phyloP scores from a whole-genome alignment of 2,797 vertebrate species.

The Petrocephalus schoutedeni region DNA sequence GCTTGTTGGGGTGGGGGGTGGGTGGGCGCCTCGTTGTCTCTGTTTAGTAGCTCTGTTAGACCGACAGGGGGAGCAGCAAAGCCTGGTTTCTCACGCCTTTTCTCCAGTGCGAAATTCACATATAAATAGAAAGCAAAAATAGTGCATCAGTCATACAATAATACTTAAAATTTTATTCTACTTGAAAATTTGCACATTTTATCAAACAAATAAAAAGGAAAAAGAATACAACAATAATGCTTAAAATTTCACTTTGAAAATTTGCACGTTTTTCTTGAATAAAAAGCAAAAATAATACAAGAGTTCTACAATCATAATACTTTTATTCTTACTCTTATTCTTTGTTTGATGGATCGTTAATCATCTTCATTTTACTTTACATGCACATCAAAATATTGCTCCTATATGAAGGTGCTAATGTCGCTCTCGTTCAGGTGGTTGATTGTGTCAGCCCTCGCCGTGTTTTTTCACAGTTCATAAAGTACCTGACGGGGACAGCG shows the following conservation, averaged over 20 bases:
- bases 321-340: neutral
- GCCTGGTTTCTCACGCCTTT: neutral
- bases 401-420: neutral
- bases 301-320: neutral
- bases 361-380: neutral
- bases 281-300: neutral
- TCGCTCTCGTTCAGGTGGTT: neutral
- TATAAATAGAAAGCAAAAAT: neutral
- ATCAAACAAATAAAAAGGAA: neutral
- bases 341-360: neutral
- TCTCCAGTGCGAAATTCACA: neutral
- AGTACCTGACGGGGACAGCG: neutral
- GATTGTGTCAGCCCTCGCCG: neutral
- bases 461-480: neutral
- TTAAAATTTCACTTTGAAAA: neutral
- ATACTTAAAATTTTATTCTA: neutral
- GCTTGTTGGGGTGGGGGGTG: neutral
- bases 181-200: neutral
- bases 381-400: neutral
- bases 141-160: neutral
- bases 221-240: neutral
- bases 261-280: neutral
- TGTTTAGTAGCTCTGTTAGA: neutral
- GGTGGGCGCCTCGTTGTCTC: neutral
- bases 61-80: neutral